Evolutionary conservation across 2,888 invertebrate genomes (phyloP).

Genomic region (Seladonia tumulorum): DNA sequence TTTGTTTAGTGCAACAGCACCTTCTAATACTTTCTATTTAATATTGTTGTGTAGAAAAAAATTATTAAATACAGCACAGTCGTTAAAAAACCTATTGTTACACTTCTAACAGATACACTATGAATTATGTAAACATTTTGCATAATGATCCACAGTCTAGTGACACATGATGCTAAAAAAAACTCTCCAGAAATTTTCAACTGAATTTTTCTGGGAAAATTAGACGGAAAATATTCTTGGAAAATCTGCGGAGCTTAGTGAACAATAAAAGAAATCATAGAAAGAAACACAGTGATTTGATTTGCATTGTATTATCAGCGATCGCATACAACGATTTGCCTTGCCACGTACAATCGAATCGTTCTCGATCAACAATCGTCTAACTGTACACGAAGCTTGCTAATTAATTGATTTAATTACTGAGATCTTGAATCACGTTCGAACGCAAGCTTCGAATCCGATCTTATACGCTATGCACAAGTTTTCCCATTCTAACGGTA

Average conservation of each 20-base stretch:
- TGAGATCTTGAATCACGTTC: conserved; percentile 28
- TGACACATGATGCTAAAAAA: not conserved
- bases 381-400: conserved; percentile 4
- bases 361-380: not conserved
- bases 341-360: conserved; percentile 25
- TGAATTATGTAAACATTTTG: not conserved
- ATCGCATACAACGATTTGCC: conserved; percentile 13
- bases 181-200: not conserved
- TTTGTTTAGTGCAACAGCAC: not conserved
- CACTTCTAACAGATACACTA: not conserved
- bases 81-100: not conserved
- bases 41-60: not conserved
- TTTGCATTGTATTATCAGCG: conserved; percentile 25
- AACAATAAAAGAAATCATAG: not conserved
- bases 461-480: conserved; percentile 14
- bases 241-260: not conserved
- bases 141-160: not conserved
- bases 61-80: not conserved
- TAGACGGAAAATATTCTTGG: not conserved
- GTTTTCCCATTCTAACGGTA: not conserved
- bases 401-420: not conserved
- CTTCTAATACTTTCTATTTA: not conserved
- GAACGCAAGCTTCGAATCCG: conserved; percentile 17
- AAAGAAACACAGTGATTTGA: conserved; percentile 8
- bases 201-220: not conserved